Evolutionary conservation across 2,888 invertebrate genomes (phyloP).

Genomic region (Eutolmus rufibarbis): DNA sequence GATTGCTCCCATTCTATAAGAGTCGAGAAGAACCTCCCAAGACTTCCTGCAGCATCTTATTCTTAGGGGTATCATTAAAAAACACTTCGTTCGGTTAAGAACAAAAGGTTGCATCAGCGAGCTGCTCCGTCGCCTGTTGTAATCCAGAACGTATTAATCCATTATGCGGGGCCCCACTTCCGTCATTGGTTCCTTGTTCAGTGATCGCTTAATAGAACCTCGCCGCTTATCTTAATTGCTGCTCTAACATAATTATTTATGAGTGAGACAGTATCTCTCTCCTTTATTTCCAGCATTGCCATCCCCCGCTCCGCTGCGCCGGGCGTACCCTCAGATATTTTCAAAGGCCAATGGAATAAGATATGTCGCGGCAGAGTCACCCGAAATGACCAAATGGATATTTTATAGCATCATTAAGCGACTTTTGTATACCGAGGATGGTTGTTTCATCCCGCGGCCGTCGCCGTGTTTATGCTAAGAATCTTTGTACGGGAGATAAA

Average conservation of each 20-base stretch:
- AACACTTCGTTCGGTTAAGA: background rate
- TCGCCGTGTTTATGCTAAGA: constrained; percentile 10
- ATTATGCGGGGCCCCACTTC: background rate
- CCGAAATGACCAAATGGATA: constrained; percentile 47
- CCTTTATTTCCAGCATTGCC: constrained; percentile 5
- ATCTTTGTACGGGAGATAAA: constrained; percentile 41
- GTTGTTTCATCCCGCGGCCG: constrained; percentile 28
- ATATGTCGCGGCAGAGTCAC: constrained; percentile 34
- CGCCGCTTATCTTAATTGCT: constrained; percentile 30
- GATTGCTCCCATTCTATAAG: background rate
- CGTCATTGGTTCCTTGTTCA: constrained; percentile 25
- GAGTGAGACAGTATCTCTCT: constrained; percentile 24
- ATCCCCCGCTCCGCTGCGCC: background rate
- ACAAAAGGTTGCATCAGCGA: background rate
- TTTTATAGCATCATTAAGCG: constrained; percentile 47
- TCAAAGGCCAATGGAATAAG: constrained; percentile 27
- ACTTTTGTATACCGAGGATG: constrained; percentile 41
- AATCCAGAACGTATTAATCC: background rate
- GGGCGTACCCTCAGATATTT: background rate
- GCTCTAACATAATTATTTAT: constrained; percentile 37
- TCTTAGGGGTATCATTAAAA: background rate
- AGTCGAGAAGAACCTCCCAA: background rate
- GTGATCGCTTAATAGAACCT: constrained; percentile 36
- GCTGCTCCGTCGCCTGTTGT: background rate
- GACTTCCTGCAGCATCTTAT: background rate